phyloP scores from a whole-genome alignment of 2,797 vertebrate species.

The Tenualosa ilisha region DNA sequence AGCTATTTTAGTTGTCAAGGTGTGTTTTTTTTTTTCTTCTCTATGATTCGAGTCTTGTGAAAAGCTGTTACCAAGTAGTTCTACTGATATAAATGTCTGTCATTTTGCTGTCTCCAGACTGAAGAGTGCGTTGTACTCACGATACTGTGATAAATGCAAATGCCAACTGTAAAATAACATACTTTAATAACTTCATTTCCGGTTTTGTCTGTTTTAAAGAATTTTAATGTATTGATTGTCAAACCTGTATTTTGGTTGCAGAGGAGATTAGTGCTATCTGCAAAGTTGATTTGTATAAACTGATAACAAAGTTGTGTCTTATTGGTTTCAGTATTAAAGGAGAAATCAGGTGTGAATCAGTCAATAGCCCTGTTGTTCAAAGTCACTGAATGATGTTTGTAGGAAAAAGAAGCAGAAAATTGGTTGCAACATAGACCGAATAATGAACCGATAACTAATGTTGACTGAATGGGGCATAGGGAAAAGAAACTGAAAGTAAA shows the following conservation, averaged over 20 bases:
- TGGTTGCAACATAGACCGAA: too few species aligned
- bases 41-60: background rate
- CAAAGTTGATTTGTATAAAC: background rate
- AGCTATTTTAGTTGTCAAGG: constrained; percentile 30
- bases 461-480: too few species aligned
- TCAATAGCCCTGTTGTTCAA: too few species aligned
- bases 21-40: constrained; percentile 11
- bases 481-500: too few species aligned
- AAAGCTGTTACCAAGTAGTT: constrained; percentile 9
- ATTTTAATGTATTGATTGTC: background rate
- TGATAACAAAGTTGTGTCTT: background rate
- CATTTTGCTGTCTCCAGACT: background rate
- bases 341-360: too few species aligned
- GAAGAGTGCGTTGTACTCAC: background rate
- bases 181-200: background rate
- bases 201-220: background rate
- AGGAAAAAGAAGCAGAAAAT: too few species aligned
- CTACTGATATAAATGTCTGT: background rate
- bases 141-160: constrained; percentile 11
- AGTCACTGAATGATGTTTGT: too few species aligned
- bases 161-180: background rate
- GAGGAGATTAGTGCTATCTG: background rate
- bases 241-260: background rate
- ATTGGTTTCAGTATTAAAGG: background rate
- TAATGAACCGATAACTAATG: too few species aligned